phyloP scores from a whole-genome alignment of 2,888 invertebrate genomes.

The Trissolcus brochymenae region DNA sequence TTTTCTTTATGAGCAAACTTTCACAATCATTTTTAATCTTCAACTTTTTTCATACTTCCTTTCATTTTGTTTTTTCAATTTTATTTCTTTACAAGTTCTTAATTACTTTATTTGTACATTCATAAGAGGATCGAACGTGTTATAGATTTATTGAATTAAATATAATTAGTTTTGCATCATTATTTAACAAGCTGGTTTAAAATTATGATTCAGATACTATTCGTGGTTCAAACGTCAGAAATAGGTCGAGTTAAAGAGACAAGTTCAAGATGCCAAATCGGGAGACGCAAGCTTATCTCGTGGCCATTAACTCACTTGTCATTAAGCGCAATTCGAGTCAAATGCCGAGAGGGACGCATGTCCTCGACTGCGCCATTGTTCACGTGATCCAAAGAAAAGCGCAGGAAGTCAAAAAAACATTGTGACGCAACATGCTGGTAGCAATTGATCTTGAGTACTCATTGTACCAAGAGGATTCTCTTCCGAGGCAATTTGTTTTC shows the following conservation, averaged over 20 bases:
- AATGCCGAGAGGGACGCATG: not conserved
- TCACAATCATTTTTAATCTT: no score
- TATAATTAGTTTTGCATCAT: no score
- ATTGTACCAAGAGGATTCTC: slow-evolving; percentile 14
- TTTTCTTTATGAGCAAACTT: no score
- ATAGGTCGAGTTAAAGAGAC: slow-evolving; percentile 15
- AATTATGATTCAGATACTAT: not conserved
- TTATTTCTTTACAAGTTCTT: no score
- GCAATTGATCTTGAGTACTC: slow-evolving; percentile 16
- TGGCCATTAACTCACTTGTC: slow-evolving; percentile 8
- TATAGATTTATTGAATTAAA: no score
- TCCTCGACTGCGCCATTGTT: not conserved
- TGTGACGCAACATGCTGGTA: slow-evolving; percentile 27
- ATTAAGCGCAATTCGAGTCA: slow-evolving; percentile 20
- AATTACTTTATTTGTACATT: no score
- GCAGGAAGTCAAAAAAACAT: slow-evolving; percentile 26
- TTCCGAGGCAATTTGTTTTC: slow-evolving; percentile 14
- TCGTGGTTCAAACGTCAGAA: slow-evolving; percentile 9
- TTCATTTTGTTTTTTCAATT: no score
- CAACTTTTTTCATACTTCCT: no score
- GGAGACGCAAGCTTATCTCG: slow-evolving; percentile 20
- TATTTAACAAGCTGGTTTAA: no score
- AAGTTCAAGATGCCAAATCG: slow-evolving; percentile 11
- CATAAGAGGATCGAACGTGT: no score
- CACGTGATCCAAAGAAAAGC: slow-evolving; percentile 10